phyloP scores from a whole-genome alignment of 2,888 invertebrate genomes.

The Altica lythri region DNA sequence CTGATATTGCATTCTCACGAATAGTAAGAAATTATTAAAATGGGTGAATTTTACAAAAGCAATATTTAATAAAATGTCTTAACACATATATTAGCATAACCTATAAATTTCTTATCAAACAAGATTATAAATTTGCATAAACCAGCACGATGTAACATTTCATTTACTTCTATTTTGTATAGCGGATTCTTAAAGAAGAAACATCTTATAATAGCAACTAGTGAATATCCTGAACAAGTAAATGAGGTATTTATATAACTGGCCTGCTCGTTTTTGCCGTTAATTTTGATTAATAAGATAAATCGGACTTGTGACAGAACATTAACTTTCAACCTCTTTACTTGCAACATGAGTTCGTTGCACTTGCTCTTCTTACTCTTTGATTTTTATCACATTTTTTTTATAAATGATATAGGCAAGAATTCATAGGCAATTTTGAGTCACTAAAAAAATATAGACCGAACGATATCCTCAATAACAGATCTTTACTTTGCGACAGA shows the following conservation, averaged over 20 bases:
- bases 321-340: constrained; percentile 14
- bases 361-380: constrained; percentile 6
- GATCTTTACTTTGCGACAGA: too few relatives aligned
- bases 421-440: too few relatives aligned
- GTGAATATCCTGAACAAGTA: constrained; percentile 8
- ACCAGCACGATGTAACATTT: too few relatives aligned
- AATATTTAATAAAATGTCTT: too few relatives aligned
- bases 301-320: constrained; percentile 7
- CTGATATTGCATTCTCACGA: too few relatives aligned
- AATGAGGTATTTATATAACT: constrained; percentile 25
- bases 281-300: constrained; percentile 26
- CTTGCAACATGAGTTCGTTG: constrained; percentile 13
- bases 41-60: too few relatives aligned
- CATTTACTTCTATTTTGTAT: constrained; percentile 13
- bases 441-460: too few relatives aligned
- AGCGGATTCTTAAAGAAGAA: constrained; percentile 20
- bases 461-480: too few relatives aligned
- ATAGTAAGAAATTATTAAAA: too few relatives aligned
- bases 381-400: too few relatives aligned
- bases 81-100: not conserved
- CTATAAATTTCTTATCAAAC: not conserved
- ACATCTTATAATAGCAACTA: constrained; percentile 6
- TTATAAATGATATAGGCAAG: too few relatives aligned
- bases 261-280: constrained; percentile 22
- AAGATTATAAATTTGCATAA: too few relatives aligned